Base-by-base conservation (phyloP, 1,140 invertebrate species). In the Drosophila varians region DNA sequence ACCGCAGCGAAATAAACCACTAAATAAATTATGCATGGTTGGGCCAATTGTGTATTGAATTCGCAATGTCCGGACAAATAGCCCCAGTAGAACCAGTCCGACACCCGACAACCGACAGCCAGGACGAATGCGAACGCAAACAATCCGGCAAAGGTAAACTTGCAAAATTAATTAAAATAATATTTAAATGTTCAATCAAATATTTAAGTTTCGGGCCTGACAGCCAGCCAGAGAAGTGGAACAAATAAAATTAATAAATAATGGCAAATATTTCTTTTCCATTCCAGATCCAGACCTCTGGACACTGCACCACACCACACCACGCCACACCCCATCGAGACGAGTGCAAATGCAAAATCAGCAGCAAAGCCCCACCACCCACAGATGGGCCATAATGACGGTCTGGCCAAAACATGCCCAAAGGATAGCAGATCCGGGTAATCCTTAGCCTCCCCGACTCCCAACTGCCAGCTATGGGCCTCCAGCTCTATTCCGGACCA, bases 121-220 rank as follows among this genome's bases (percentile, higher is more conserved):
- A 43, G 36, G 28, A 18, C 55, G 45, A 74, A 53, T 43, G 40
- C 62, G 74, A 74, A 61, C 28, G 40, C 62, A 77, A 83, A 74
- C 69, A 70, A 69, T 58, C 60, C 57, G 21, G 40, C 47, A 54
- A 64, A 57, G 56, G 74, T 52, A 66, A 78, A 51, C 64, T 74
- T 66, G 43, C 51, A 87, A 86, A 87, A 87, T 84, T 80, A 84
- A 80, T 84, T 87, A 70, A 76, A 86, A 73, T 68, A 45, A 79
- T 74, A 74, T 75, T 56, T 76, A 79, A 84, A 78, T 65, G 53
- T 38, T 57, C 57, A 60, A 86, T 86, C 55, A 84, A 72, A 75
- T 75, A 80, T 80, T 80, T 74, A 80, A 74, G 57, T 62, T 19
- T 40, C 23, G 2, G 21, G 19, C 46, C 16, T 42, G 57, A 42